These are phyloP conservation scores for Drosophila elegans DNA, from an alignment of 1,140 invertebrate genomes.

Conservation along the genomic window DNA sequence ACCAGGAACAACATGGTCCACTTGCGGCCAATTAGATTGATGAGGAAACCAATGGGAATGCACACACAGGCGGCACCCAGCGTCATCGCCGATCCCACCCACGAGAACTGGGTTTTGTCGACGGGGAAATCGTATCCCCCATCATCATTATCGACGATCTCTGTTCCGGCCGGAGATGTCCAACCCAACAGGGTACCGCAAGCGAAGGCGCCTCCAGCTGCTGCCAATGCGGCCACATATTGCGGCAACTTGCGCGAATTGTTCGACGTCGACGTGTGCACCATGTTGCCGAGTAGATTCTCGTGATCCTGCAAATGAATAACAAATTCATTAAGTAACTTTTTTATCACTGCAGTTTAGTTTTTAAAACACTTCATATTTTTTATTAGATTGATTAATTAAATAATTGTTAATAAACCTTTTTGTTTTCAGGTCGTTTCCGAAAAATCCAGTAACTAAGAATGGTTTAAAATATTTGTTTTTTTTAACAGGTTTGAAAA, in stretches of 20 bases:
- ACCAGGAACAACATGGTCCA: slow-evolving; percentile 89
- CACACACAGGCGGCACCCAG: slow-evolving; percentile 90
- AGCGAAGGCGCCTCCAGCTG: slow-evolving; percentile 86
- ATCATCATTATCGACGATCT: slow-evolving; percentile 67
- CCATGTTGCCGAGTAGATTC: slow-evolving; percentile 78
- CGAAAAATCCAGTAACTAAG: no score
- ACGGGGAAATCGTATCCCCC: slow-evolving; percentile 87
- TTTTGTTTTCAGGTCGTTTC: no score
- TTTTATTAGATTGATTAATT: no score
- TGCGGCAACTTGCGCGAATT: slow-evolving; percentile 87
- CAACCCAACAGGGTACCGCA: slow-evolving; percentile 89
- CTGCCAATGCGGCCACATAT: slow-evolving; percentile 88
- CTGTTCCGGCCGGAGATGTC: slow-evolving; percentile 89
- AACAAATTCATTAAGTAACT: neutral
- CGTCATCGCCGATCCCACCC: slow-evolving; percentile 90
- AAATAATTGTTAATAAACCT: no score
- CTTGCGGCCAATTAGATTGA: slow-evolving; percentile 91
- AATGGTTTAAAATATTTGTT: no score
- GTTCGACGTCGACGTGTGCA: slow-evolving; percentile 64
- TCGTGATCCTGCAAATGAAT: slow-evolving; percentile 74
- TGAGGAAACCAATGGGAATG: slow-evolving; percentile 89
- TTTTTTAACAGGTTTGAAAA: no score
- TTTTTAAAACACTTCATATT: no score
- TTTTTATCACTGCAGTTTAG: neutral
- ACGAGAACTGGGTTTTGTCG: slow-evolving; percentile 86